Evolutionary conservation across 2,888 invertebrate genomes (phyloP), one percentile per base, ranked within the genome.

Genomic region (Phrixothrix hirtus): DNA sequence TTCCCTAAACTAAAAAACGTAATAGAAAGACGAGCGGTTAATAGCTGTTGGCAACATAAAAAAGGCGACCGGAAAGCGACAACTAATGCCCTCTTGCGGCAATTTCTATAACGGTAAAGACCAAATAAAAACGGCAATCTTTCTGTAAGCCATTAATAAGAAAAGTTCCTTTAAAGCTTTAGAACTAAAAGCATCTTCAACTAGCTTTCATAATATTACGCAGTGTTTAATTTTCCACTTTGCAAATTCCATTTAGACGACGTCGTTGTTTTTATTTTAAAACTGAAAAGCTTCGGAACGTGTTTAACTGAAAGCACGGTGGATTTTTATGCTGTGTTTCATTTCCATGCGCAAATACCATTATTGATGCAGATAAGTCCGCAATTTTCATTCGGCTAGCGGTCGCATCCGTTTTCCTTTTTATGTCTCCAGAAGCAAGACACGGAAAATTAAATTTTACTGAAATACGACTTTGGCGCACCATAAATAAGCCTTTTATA

Each of bases 401-500:
- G 42, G 30, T 37, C n/a, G 16, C 30, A 27, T 15, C 34, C 32
- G 21, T 26, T 37, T 45, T 50, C 15, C 39, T 35, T 39, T 49
- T 49, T 49, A 38, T 27, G 30, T 15, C 35, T 13, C 31, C 35
- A 53, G 37, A 42, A 37, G 46, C 11, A 41, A 21, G 32, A 32
- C 42, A 41, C 35, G 26, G 44, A 39, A 52, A 43, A 56, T 52
- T 52, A 47, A 36, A 36, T 48, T 34, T 43, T 12, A 17, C 11
- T 36, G 21, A 44, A 38, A 31, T 16, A 27, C 34, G 32, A 47
- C 37, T 55, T 43, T 27, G 31, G 26, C 37, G 3, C 30, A 42
- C 54, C 53, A 38, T 54, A 57, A 57, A 57, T 54, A 57, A 57
- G 47, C 39, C 36, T 48, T 56, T 56, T 49, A 53, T 54, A 54